Evolutionary conservation across 2,113 vertebrate species (phyloP), one percentile per base, ranked within the genome.

Genomic region (Bolborhynchus lineola): DNA sequence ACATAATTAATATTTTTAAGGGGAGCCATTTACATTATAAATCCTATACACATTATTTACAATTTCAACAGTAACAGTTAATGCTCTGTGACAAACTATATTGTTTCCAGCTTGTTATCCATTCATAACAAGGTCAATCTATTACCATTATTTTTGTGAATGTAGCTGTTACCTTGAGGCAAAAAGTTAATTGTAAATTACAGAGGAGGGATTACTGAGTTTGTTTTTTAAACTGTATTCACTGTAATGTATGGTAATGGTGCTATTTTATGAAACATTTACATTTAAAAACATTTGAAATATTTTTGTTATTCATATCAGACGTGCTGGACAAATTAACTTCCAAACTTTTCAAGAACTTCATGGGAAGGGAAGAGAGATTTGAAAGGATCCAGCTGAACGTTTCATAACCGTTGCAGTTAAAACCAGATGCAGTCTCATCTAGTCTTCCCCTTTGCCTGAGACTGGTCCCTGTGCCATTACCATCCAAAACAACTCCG

Each of bases 151-250:
- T 97, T 96, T 97, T 97, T 97, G 97, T 95, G 95, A 97, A 96
- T 70, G 93, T 96, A 92, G 96, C 88, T 94, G 91, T 94, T 97
- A 97, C 97, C 97, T 97, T 96, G 95, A 97, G 97, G 97, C 97
- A 94, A 97, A 95, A 97, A 96, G 96, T 97, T 97, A 97, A 97
- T 97, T 97, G 92, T 97, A 97, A 97, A 97, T 97, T 97, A 96
- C 94, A 90, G 95, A 88, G 95, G 76, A 76, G 79, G 91, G 82
- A 93, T 95, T 93, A 91, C 68, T 79, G 91, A 91, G 89, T 46
- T 82, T 64, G 0, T 17, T 83, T 93, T 80, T 92, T 85, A 67
- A 82, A 88, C 90, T 90, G 52, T 96, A 92, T 91, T 94, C 86
- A 86, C 80, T 74, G 70, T 81, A 91, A 82, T 50, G 65, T 72